phyloP scores from a whole-genome alignment of 2,888 invertebrate genomes.

The Thymelicus sylvestris region DNA sequence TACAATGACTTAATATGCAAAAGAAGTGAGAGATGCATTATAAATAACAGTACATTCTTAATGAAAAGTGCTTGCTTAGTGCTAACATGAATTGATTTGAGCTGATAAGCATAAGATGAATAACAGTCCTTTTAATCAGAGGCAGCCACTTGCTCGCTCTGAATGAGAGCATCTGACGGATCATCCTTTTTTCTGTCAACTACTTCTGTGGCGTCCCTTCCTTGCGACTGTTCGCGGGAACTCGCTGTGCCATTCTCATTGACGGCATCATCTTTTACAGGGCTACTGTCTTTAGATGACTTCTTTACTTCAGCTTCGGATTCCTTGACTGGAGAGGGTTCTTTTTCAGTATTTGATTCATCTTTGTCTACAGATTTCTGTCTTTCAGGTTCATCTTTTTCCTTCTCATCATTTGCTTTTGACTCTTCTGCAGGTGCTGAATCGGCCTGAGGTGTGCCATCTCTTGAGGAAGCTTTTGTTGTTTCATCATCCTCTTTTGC shows the following conservation, averaged over 20 bases:
- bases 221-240: conserved; percentile 75
- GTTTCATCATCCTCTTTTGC: conserved; percentile 52
- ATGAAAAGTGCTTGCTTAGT: conserved; percentile 77
- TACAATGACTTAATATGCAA: conserved; percentile 77
- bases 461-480: conserved; percentile 55
- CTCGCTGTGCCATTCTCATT: conserved; percentile 74
- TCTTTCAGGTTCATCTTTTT: conserved; percentile 52
- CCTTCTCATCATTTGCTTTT: conserved; percentile 51
- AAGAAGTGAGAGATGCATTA: conserved; percentile 72
- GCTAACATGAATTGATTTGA: conserved; percentile 76
- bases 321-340: conserved; percentile 58
- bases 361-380: conserved; percentile 60
- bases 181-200: conserved; percentile 65
- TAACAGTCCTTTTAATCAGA: conserved; percentile 65
- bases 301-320: conserved; percentile 54
- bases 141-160: conserved; percentile 72
- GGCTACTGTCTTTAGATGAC: conserved; percentile 64
- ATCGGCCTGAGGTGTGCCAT: conserved; percentile 48
- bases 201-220: conserved; percentile 58
- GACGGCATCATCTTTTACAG: conserved; percentile 60
- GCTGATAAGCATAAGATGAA: conserved; percentile 68
- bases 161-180: conserved; percentile 73
- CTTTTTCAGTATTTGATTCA: conserved; percentile 47
- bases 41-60: conserved; percentile 69
- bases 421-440: conserved; percentile 45